Evolutionary conservation across 2,888 invertebrate species (phyloP), one percentile per base, ranked within the genome.

Genomic region (Axea sp.): DNA sequence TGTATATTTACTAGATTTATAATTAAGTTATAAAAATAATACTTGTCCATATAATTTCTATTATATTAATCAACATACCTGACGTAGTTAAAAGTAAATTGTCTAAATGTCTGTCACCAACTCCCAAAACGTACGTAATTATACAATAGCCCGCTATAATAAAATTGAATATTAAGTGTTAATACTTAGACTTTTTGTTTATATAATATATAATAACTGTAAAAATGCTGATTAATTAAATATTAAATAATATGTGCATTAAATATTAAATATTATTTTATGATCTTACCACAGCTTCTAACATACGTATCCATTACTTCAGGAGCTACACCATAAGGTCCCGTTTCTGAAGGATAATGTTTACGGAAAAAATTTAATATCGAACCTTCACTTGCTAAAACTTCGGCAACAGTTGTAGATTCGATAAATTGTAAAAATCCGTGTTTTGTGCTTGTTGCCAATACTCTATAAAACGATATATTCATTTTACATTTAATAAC

Each of bases 251-350:
- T 17, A 14, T 5, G 7, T 9, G 0, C 35, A 24, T 14, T 22
- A 51, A n/a, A 22, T 4, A 19, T 19, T 3, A 19, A 19, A 19
- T 19, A 19, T 11, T 19, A 17, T 39, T 8, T 19, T 19, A n/a
- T 19, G 33, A 39, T 17, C 87, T 83, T 83, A 91, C 91, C 97
- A 89, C 98, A 96, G 81, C 96, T 96, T 74, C 95, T 91, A 1
- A 99, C 94, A 84, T 99, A 99, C 0, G 96, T 98, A 84, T 99
- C 99, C 96, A 99, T 97, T 6, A 97, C 95, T 82, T 98, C 97
- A 0, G 96, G 91, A 11, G 94, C 91, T 75, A 99, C 96, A 6
- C 97, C 98, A 84, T 95, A 96, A 0, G 96, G 95, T 0, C 94
- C 95, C 53, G 90, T 93, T 79, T 96, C 96, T 60, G 94, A 94